Evolutionary conservation across 2,113 vertebrate species (phyloP).

Genomic region (Chamaetylas fuelleborni): DNA sequence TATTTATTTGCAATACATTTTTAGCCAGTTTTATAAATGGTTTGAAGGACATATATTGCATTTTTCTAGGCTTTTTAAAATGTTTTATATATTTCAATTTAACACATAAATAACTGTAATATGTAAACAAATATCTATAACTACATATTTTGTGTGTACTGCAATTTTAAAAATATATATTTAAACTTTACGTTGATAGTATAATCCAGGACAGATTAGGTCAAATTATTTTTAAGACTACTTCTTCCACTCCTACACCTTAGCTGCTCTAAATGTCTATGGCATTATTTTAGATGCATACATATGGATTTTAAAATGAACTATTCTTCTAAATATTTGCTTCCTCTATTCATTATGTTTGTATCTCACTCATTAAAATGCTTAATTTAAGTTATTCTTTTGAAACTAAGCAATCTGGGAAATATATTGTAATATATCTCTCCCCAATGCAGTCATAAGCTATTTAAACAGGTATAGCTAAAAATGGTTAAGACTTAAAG

Average conservation of each 20-base stretch:
- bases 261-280: not conserved
- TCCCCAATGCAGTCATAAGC: not conserved
- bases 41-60: not conserved
- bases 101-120: not conserved
- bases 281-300: not conserved
- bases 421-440: not conserved
- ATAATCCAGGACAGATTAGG: not conserved
- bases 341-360: not conserved
- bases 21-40: not conserved
- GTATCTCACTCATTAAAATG: not conserved
- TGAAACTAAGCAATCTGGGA: not conserved
- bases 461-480: not conserved
- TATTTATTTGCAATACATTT: not conserved
- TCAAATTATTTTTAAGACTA: not conserved
- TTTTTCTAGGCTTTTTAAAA: not conserved
- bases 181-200: not conserved
- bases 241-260: not conserved
- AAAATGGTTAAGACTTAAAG: not conserved
- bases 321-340: not conserved
- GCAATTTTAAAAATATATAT: not conserved
- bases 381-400: not conserved
- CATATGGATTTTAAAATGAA: not conserved
- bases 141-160: not conserved
- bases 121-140: not conserved
- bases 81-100: not conserved